Percentiles rank a stretch among this genome's conserved stretches.
phyloP scores from a whole-genome alignment of 2,888 invertebrate genomes.

The Sceliomorpha sp. region DNA sequence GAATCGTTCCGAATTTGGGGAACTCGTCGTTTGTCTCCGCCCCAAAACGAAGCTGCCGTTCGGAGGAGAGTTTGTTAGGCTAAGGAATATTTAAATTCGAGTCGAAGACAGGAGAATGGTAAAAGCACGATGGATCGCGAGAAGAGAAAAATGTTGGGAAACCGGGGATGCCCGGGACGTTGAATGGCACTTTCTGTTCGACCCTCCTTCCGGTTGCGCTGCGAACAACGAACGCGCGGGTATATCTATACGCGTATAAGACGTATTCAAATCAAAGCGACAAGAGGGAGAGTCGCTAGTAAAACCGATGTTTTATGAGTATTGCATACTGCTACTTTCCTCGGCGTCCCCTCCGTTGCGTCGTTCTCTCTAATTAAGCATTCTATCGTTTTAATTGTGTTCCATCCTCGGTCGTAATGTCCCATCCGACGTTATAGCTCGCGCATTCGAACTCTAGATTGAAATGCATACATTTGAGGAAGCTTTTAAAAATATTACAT shows the following conservation, averaged over 20 bases:
- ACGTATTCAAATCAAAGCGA: slow-evolving; percentile 61
- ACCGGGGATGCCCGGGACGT: slow-evolving; percentile 28
- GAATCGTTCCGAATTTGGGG: too few species aligned
- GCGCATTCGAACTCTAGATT: slow-evolving; percentile 38
- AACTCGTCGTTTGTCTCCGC: too few species aligned
- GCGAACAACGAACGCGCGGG: slow-evolving; percentile 52
- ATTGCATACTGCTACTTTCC: slow-evolving; percentile 66
- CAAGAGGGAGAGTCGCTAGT: slow-evolving; percentile 59
- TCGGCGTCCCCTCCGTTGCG: slow-evolving; percentile 46
- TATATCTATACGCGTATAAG: slow-evolving; percentile 44
- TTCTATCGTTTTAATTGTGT: slow-evolving; percentile 73
- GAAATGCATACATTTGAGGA: slow-evolving; percentile 3
- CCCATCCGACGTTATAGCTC: slow-evolving; percentile 47
- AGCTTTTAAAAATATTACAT: slow-evolving; percentile 42
- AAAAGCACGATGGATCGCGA: too few species aligned
- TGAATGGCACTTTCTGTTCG: slow-evolving; percentile 53
- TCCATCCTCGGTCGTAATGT: slow-evolving; percentile 53
- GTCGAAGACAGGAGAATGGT: too few species aligned
- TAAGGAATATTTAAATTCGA: too few species aligned
- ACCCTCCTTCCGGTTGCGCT: slow-evolving; percentile 52
- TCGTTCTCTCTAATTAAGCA: slow-evolving; percentile 71
- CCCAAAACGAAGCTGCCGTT: too few species aligned
- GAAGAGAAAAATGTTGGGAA: too few species aligned
- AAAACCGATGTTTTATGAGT: slow-evolving; percentile 69
- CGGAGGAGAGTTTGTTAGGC: too few species aligned